Conservation (phyloP, 2,888 invertebrate genomes). For the Patella ulyssiponensis region DNA sequence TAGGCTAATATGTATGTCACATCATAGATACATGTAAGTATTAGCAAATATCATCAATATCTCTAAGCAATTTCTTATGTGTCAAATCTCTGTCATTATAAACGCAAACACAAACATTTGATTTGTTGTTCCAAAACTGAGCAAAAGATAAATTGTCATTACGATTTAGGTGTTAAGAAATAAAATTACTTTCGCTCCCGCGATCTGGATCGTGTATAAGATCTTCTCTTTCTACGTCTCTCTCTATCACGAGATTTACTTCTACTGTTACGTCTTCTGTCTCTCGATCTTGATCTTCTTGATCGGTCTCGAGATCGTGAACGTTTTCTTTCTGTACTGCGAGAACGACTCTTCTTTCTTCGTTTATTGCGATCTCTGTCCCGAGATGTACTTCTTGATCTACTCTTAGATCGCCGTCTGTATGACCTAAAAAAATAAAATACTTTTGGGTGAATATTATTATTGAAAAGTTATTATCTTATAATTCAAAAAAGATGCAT, state of each 20-base stretch:
- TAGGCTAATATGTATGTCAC: too few species aligned
- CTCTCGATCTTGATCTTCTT: slow-evolving; percentile 37
- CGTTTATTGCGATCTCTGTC: slow-evolving; percentile 39
- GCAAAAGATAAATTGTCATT: too few species aligned
- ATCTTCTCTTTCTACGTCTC: slow-evolving; percentile 48
- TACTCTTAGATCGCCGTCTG: slow-evolving; percentile 53
- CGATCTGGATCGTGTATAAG: slow-evolving; percentile 30
- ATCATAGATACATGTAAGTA: too few species aligned
- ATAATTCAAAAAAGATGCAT: too few species aligned
- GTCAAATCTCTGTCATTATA: too few species aligned
- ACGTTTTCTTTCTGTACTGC: slow-evolving; percentile 43
- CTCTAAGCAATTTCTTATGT: too few species aligned
- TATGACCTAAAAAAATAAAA: slow-evolving; percentile 51
- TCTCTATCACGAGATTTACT: slow-evolving; percentile 43
- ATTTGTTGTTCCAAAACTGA: too few species aligned
- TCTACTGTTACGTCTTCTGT: slow-evolving; percentile 42
- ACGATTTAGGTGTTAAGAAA: too few species aligned
- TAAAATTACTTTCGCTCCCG: slow-evolving; percentile 35
- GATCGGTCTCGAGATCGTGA: slow-evolving; percentile 56
- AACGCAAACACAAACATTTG: too few species aligned
- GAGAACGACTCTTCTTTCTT: neutral
- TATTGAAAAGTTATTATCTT: too few species aligned
- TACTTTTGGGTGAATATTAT: too few species aligned
- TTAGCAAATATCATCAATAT: too few species aligned
- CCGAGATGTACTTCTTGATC: slow-evolving; percentile 53